Percentiles rank a stretch among this genome's conserved stretches.
These are phyloP conservation scores for Anoncus sp. DNA, from an alignment of 2,888 invertebrate genomes.

Conservation along the genomic window DNA sequence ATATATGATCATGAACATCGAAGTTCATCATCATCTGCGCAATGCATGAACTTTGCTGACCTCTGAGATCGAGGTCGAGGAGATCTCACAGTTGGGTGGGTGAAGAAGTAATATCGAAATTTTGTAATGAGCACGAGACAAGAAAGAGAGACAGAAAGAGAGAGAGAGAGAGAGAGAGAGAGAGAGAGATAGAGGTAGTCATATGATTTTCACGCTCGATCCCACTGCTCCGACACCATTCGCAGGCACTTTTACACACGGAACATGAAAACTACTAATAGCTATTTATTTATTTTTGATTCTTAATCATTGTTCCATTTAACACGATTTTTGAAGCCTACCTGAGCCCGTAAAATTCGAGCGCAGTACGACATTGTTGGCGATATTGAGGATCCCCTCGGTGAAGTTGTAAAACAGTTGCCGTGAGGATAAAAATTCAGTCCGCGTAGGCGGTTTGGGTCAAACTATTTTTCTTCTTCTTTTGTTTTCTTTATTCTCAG, in stretches of 20 bases:
- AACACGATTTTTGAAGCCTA: constrained; percentile 80
- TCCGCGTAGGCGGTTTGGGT: constrained; percentile 54
- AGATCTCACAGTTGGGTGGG: constrained; percentile 48
- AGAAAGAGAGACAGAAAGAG: neutral
- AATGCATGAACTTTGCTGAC: constrained; percentile 52
- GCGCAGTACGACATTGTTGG: constrained; percentile 91
- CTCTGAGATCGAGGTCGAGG: constrained; percentile 63
- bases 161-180: neutral
- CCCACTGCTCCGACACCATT: constrained; percentile 29
- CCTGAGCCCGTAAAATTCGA: constrained; percentile 91
- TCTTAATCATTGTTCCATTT: constrained; percentile 1
- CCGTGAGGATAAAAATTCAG: constrained; percentile 22
- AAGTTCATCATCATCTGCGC: neutral
- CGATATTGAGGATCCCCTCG: constrained; percentile 62
- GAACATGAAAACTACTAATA: constrained; percentile 4
- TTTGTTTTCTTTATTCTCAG: too few relatives aligned
- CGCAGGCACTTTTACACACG: constrained; percentile 6
- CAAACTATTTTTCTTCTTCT: too few relatives aligned
- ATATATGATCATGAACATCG: neutral
- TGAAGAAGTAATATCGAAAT: constrained; percentile 45
- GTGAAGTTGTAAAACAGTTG: constrained; percentile 65
- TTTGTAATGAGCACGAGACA: constrained; percentile 25
- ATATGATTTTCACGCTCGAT: constrained; percentile 46
- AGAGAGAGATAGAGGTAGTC: constrained; percentile 1
- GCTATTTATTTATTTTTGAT: constrained; percentile 7